Evolutionary conservation across 2,888 invertebrate species (phyloP), one percentile per base, ranked within the genome.

Genomic region (Epistrophe eligans): DNA sequence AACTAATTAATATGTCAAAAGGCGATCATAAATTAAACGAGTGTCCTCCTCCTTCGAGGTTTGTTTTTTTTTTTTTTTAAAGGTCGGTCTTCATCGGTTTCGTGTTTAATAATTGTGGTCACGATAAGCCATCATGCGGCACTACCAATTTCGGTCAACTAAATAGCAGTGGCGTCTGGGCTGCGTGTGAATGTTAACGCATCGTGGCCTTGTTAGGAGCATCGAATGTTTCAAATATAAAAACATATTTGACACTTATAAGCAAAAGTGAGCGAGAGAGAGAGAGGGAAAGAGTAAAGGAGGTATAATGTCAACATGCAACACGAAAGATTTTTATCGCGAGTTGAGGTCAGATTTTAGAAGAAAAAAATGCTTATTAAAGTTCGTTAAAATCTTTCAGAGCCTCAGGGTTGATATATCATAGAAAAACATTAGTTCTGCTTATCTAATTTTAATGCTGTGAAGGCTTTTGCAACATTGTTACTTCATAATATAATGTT

Each of bases 1-100:
- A 52, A 52, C 52, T 32, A 81, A 76, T 81, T 81, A 81, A 70
- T 76, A 76, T 76, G 76, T 80, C 71, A 55, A 55, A 55, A 76
- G 52, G 70, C 60, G 45, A 43, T 70, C 52, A 70, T 81, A 81
- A 81, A 70, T 80, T 80, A 74, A 76, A 35, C 45, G 55, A 8
- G 32, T 67, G 66, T 80, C 73, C 66, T 80, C 73, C 79, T 79
- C 40, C 43, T 67, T 48, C 8, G 48, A 40, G 35, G 13, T 55
- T 62, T 52, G 28, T 24, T 55, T 11, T 62, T 15, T 9, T 55
- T 62, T 52, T 40, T 24, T 55, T 11, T 62, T 15, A 67, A 67
- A 50, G 40, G 40, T 50, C 52, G 48, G 19, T 48, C 15, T 40
- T 50, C 55, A 43, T 19, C n/a, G 60, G 38, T 55, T 52, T 57